Evolutionary conservation across 2,113 vertebrate genomes (phyloP), one percentile per base, ranked within the genome.

Genomic region (Microtus pennsylvanicus): DNA sequence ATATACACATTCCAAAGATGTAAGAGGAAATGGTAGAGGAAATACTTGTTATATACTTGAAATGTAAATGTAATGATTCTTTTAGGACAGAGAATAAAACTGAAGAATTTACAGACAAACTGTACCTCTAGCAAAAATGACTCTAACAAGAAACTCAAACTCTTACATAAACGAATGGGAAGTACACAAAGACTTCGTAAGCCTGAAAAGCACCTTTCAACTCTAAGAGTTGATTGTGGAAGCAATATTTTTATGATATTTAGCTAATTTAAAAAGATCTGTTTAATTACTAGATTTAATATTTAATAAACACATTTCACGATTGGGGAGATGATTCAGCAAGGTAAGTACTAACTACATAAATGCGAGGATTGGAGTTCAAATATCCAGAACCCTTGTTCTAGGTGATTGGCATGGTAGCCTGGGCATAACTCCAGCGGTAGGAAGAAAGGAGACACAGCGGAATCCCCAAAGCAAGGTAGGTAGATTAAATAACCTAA

Each of bases 91-190:
- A 93, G 82, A 75, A 92, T 9, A 93, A 95, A 76, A 45, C 42
- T 45, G 11, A 75, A 75, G 38, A 87, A 65, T 87, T 81, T 10
- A 81, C 5, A 77, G 9, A 61, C 24, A 88, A 69, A 81, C 75
- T 86, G 72, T 88, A 94, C 65, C 45, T 78, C 35, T 80, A 65
- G 69, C 45, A 93, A 97, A 87, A 94, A 65, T 55, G 63, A 87
- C 35, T 91, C 42, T 42, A 91, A 93, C 3, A 91, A 78, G 35
- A 11, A 21, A 91, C 75, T 69, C n/a, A 92, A 69, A 70, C 8
- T 82, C 28, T 19, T 45, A 82, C 81, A 21, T 89, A 81, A 67
- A 2, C 14, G 72, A 89, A 91, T 86, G 11, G 89, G n/a, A 97
- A 89, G 4, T 65, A 96, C 5, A 50, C 38, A 80, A 33, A 17